Percentiles rank a stretch among this genome's conserved stretches.
Conservation (phyloP, 2,113 vertebrate species). For the Rostratula benghalensis region DNA sequence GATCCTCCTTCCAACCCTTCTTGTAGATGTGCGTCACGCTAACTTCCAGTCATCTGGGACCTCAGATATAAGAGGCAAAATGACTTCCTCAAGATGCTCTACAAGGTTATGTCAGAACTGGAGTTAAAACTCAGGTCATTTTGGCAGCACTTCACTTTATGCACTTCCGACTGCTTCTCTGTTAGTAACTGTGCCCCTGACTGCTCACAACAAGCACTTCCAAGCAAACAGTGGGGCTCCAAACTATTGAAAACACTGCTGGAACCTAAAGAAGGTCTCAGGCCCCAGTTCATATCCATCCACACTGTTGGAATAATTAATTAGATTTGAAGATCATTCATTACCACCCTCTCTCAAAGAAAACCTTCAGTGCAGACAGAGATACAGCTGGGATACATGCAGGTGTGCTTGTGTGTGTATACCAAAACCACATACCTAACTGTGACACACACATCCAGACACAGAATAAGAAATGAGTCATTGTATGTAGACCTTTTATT, state of each 20-base stretch:
- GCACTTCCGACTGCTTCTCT: background rate
- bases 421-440: background rate
- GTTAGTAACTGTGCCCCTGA: background rate
- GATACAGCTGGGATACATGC: background rate
- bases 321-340: background rate
- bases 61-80: background rate
- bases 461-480: background rate
- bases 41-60: background rate
- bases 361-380: background rate
- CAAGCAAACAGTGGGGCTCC: background rate
- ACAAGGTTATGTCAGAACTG: background rate
- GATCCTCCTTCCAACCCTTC: background rate
- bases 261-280: rapidly evolving
- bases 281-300: background rate
- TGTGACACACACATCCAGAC: background rate
- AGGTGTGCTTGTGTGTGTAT: rapidly evolving
- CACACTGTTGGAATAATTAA: background rate
- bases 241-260: background rate
- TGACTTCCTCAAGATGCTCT: background rate
- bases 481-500: background rate
- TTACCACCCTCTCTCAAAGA: background rate
- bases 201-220: background rate
- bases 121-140: background rate
- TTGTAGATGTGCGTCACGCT: background rate
- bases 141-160: background rate